These are phyloP conservation scores for Holothuria leucospilota DNA, from an alignment of 53 echinoderm and acorn worm species.

Conservation along the genomic window DNA sequence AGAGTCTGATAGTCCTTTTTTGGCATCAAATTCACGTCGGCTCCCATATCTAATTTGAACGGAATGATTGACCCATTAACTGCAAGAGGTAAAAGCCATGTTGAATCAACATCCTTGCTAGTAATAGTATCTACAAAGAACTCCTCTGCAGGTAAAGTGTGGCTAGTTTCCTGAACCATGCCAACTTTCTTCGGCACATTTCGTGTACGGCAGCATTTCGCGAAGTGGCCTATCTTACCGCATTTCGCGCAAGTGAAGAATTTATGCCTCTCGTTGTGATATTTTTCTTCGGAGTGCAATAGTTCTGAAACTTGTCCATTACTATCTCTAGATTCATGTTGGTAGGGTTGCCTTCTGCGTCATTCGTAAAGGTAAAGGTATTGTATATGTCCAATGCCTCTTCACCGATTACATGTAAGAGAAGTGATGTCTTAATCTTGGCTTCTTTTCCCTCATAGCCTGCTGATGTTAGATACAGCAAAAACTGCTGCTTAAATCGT, in stretches of 20 bases:
- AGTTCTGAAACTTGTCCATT: slow-evolving; percentile 59
- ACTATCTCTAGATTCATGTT: neutral
- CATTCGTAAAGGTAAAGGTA: slow-evolving; percentile 40
- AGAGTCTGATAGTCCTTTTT: no score
- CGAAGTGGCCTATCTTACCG: no score
- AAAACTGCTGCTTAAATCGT: slow-evolving; percentile 48
- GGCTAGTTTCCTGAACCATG: no score
- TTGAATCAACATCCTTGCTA: no score
- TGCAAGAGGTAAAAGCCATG: no score
- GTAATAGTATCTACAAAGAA: no score
- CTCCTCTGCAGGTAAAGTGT: no score
- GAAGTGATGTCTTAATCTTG: slow-evolving; percentile 23
- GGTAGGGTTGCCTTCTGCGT: neutral
- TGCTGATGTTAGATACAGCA: slow-evolving; percentile 42
- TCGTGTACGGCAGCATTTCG: no score
- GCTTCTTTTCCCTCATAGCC: slow-evolving; percentile 46
- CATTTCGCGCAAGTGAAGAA: slow-evolving; percentile 31
- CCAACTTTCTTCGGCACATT: no score
- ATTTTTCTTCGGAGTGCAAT: slow-evolving; percentile 70
- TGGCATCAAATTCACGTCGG: neutral
- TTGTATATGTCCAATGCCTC: slow-evolving; percentile 62
- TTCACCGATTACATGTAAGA: slow-evolving; percentile 53
- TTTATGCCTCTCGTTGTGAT: slow-evolving; percentile 40
- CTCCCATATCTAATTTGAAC: neutral
- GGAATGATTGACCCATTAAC: neutral